These are phyloP conservation scores for Sebastes matsubarae DNA, from an alignment of 2,797 vertebrate species.

Conservation along the genomic window DNA sequence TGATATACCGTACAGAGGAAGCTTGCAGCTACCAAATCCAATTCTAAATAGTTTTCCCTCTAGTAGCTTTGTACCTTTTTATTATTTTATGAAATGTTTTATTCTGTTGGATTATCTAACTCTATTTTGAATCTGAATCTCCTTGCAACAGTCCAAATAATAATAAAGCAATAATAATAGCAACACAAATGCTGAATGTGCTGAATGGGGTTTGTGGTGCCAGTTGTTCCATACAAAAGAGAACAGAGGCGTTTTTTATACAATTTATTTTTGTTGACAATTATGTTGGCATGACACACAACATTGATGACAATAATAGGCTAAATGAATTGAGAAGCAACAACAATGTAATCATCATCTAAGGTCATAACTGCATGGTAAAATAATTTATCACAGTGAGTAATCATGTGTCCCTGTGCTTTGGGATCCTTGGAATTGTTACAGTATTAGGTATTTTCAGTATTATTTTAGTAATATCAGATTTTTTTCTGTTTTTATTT, in stretches of 20 bases:
- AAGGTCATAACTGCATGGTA: not conserved
- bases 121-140: not conserved
- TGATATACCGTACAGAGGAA: not conserved
- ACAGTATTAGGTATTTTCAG: not conserved
- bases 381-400: not conserved
- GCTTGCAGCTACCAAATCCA: slow-evolving; percentile 17
- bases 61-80: not conserved
- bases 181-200: slow-evolving; percentile 4
- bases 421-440: not conserved
- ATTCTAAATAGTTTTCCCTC: slow-evolving; percentile 18
- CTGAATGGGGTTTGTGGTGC: not conserved
- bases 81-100: slow-evolving; percentile 28
- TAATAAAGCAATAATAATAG: slow-evolving; percentile 1
- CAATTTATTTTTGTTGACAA: not conserved
- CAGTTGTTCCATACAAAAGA: not conserved
- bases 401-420: not conserved
- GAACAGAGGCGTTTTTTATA: not conserved
- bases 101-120: not conserved
- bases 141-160: not conserved
- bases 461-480: not conserved
- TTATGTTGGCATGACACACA: not conserved
- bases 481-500: not conserved
- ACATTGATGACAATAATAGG: not conserved
- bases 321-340: not conserved
- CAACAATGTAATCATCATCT: not conserved